Conservation (phyloP, 2,113 vertebrate genomes). For the Phocoena phocoena region DNA sequence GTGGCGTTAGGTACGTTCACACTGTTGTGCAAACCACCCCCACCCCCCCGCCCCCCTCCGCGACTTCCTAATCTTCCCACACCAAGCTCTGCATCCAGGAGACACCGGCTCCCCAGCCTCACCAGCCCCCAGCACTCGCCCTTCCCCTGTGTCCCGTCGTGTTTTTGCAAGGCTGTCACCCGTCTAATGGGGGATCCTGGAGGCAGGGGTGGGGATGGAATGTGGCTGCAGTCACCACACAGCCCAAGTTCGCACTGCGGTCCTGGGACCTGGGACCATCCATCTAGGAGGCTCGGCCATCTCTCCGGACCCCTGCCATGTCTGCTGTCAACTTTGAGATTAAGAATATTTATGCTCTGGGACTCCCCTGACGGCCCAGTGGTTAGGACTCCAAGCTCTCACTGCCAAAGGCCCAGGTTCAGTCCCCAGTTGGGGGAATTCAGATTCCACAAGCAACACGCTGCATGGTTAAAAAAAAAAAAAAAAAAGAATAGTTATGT, state of each 20-base stretch:
- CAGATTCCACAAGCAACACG: background rate
- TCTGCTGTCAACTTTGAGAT: background rate
- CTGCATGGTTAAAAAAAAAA: background rate
- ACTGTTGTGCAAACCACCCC: background rate
- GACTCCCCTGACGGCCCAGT: background rate
- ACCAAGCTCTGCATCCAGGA: background rate
- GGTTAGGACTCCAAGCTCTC: background rate
- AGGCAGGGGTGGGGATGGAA: too few relatives aligned
- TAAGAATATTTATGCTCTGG: background rate
- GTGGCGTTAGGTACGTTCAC: too few relatives aligned
- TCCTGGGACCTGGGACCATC: background rate
- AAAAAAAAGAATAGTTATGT: background rate
- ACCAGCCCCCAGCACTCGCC: background rate
- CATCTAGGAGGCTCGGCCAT: background rate
- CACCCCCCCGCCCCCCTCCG: background rate
- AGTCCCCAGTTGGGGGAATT: background rate
- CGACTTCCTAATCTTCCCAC: background rate
- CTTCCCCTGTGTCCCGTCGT: background rate
- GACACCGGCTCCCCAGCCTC: background rate
- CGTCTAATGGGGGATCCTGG: background rate
- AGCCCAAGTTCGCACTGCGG: rapidly evolving
- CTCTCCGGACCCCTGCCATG: background rate
- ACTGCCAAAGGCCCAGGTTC: background rate
- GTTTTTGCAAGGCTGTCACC: background rate
- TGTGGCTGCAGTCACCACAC: background rate